These are phyloP conservation scores for Rhineura floridana DNA, from an alignment of 2,113 vertebrate genomes.

Conservation along the genomic window DNA sequence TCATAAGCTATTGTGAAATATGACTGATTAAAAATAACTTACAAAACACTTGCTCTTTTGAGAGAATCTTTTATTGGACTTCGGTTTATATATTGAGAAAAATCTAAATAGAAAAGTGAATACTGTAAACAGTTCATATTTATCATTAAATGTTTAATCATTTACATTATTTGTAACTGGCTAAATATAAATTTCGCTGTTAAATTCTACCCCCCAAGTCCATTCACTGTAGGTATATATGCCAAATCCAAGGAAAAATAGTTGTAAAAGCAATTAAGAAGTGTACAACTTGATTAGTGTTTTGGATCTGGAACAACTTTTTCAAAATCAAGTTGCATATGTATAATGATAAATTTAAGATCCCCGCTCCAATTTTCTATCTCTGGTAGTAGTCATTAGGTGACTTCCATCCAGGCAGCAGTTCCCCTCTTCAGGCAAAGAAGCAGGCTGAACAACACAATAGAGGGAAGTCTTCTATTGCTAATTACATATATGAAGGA, in stretches of 20 bases:
- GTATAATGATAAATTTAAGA: background rate
- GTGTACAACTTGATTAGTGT: background rate
- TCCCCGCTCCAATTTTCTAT: too few relatives aligned
- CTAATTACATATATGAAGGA: background rate
- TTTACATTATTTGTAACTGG: background rate
- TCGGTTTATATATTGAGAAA: background rate
- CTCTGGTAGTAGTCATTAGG: too few relatives aligned
- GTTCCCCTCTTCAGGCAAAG: background rate
- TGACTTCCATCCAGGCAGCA: background rate
- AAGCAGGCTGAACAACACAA: background rate
- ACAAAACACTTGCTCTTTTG: background rate
- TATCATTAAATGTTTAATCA: background rate
- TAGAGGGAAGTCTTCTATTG: background rate
- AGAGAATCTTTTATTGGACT: background rate
- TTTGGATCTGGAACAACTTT: background rate
- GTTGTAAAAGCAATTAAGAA: background rate
- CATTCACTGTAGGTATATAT: background rate
- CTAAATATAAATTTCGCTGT: background rate
- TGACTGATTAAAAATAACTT: background rate
- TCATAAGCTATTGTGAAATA: background rate
- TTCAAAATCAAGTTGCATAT: background rate
- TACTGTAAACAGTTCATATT: background rate
- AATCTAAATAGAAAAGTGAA: background rate
- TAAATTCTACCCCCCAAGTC: background rate
- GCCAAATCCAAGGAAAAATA: background rate